phyloP scores from a whole-genome alignment of 2,113 vertebrate genomes.

The Galemys pyrenaicus region DNA sequence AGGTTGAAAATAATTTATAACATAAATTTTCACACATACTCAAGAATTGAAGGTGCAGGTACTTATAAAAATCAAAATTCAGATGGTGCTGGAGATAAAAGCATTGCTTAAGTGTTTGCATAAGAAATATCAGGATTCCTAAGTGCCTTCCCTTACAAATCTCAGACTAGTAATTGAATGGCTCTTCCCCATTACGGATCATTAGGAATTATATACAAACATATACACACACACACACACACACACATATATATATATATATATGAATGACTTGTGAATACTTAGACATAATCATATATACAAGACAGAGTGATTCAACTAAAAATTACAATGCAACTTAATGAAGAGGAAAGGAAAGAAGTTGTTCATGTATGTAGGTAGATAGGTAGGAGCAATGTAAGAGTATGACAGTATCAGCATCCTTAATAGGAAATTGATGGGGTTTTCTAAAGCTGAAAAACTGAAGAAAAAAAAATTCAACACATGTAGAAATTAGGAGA shows the following conservation, averaged over 20 bases:
- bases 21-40: background rate
- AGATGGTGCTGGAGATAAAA: background rate
- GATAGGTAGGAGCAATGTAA: background rate
- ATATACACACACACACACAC: background rate
- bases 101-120: background rate
- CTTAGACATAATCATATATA: background rate
- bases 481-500: background rate
- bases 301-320: background rate
- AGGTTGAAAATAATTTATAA: background rate
- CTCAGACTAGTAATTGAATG: background rate
- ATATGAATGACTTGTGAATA: background rate
- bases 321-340: background rate
- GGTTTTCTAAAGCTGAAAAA: background rate
- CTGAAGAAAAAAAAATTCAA: background rate
- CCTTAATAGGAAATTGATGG: background rate
- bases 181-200: background rate
- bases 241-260: background rate
- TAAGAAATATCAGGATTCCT: background rate
- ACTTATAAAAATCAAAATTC: background rate
- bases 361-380: background rate
- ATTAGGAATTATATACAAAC: background rate
- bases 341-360: background rate
- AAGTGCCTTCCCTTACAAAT: background rate
- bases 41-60: background rate
- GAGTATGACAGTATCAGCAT: background rate